Base-by-base conservation (phyloP, 2,113 vertebrate species). In the Ahaetulla prasina region DNA sequence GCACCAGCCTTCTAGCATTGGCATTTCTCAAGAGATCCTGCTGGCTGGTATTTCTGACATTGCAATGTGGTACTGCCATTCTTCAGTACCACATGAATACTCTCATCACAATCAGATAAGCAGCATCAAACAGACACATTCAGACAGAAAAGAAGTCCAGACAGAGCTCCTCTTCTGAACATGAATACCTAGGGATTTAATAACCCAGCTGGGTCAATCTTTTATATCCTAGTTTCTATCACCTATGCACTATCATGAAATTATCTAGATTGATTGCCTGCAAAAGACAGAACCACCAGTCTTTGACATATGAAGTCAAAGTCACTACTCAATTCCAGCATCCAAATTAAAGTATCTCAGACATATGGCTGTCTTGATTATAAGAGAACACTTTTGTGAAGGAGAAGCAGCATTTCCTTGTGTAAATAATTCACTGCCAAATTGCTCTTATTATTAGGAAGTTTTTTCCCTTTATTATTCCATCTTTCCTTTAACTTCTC, bases 11-110 rank as follows among this genome's bases (percentile, higher is more conserved):
- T 92, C 88, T 55, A 90, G 92, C 88, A 30, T 85, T 92, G 92
- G 92, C 88, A 90, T 80, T 92, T 63, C 80, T 92, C 92, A 63
- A 92, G 88, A 92, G 92, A 90, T 92, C n/a, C 92, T 92, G 92
- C 88, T 63, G 80, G 74, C 68, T 92, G 92, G 88, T 90, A 80
- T 55, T 86, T 89, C 52, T 92, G 88, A 92, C 92, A 86, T 3
- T 89, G 92, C 88, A 90, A 63, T 90, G 88, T 92, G 88, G 92
- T 84, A 90, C 39, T 92, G 88, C 88, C 80, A 90, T 92, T 92
- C 92, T 92, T 92, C 88, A 86, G 54, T 90, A 90, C 43, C 92
- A 90, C n/a, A 89, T 89, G 92, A 92, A 90, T 47, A 92, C 53
- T 14, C 53, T 85, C 88, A 85, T 89, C 74, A 90, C 14, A 60